Evolutionary conservation across 1,140 invertebrate species (phyloP).

Genomic region (Drosophila hydei): DNA sequence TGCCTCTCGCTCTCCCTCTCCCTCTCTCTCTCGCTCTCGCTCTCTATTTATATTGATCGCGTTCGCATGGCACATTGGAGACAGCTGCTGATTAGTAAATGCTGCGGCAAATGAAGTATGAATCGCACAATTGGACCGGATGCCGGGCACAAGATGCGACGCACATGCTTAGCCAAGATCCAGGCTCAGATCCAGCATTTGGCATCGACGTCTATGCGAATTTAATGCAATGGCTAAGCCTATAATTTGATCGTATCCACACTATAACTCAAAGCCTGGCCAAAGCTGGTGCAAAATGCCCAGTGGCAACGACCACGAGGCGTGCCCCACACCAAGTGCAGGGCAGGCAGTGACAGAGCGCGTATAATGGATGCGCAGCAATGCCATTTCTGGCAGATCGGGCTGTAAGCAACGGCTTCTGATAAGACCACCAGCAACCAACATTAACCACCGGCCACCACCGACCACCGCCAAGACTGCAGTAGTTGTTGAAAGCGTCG

Average conservation of each 20-base stretch:
- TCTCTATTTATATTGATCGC: not conserved
- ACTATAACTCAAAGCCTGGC: conserved; percentile 65
- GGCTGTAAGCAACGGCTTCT: conserved; percentile 72
- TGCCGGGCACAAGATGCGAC: conserved; percentile 3
- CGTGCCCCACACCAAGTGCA: conserved; percentile 20
- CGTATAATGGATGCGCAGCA: conserved; percentile 78
- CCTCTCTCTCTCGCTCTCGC: too few relatives aligned
- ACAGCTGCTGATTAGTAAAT: conserved; percentile 20
- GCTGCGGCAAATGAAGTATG: conserved; percentile 15
- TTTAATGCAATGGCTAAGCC: conserved; percentile 75
- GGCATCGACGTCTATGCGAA: conserved; percentile 65
- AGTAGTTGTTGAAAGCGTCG: conserved; percentile 82
- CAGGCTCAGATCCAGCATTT: not conserved
- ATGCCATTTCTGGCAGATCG: conserved; percentile 80
- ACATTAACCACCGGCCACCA: not conserved
- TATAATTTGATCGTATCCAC: conserved; percentile 82
- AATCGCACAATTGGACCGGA: conserved; percentile 21
- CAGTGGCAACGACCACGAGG: conserved; percentile 59
- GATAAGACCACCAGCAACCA: conserved; percentile 76
- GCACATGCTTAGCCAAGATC: conserved; percentile 40
- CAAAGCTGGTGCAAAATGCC: conserved; percentile 66
- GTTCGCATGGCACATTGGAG: not conserved
- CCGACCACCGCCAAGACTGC: conserved; percentile 18
- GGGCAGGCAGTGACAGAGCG: conserved; percentile 66
- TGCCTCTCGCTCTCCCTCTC: too few relatives aligned